Percentiles rank a stretch among this genome's conserved stretches.
Conservation (phyloP, 2,113 vertebrate species). For the Sinocyclocheilus maitianheensis region DNA sequence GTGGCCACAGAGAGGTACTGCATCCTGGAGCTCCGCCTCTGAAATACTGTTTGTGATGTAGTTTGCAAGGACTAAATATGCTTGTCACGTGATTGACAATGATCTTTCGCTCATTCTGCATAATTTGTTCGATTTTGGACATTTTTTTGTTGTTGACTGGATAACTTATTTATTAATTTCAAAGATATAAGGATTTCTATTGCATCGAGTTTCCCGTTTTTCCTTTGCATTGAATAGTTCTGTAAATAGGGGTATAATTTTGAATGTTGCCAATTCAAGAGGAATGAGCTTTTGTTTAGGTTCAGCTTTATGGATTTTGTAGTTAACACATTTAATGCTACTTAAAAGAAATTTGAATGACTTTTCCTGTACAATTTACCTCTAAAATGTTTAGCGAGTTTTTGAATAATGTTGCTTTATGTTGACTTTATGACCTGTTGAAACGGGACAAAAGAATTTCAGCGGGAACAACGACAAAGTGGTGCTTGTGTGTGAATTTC, state of each 20-base stretch:
- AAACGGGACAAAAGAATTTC: neutral
- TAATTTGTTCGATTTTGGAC: slow-evolving; percentile 70
- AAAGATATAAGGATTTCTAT: slow-evolving; percentile 70
- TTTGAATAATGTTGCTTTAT: neutral
- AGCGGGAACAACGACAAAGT: neutral
- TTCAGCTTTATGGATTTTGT: slow-evolving; percentile 40
- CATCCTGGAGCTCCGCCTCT: slow-evolving; percentile 59
- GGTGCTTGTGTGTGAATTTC: slow-evolving; percentile 50
- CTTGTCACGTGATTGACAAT: slow-evolving; percentile 40
- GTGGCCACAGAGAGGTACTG: slow-evolving; percentile 8
- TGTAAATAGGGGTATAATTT: slow-evolving; percentile 62
- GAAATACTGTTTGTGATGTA: slow-evolving; percentile 57
- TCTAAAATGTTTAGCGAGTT: neutral
- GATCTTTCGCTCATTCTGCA: slow-evolving; percentile 61
- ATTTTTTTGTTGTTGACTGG: slow-evolving; percentile 63
- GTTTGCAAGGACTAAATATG: slow-evolving; percentile 28
- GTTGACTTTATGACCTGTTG: neutral
- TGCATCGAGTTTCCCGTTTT: slow-evolving; percentile 61
- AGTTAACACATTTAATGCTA: slow-evolving; percentile 25
- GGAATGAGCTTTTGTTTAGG: slow-evolving; percentile 26
- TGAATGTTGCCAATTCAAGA: slow-evolving; percentile 18
- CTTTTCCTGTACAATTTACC: slow-evolving; percentile 1
- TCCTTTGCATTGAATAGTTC: slow-evolving; percentile 36
- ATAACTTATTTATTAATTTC: slow-evolving; percentile 80
- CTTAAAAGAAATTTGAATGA: neutral